Conservation (phyloP, 2,888 invertebrate species). For the Lomographa bimaculata region DNA sequence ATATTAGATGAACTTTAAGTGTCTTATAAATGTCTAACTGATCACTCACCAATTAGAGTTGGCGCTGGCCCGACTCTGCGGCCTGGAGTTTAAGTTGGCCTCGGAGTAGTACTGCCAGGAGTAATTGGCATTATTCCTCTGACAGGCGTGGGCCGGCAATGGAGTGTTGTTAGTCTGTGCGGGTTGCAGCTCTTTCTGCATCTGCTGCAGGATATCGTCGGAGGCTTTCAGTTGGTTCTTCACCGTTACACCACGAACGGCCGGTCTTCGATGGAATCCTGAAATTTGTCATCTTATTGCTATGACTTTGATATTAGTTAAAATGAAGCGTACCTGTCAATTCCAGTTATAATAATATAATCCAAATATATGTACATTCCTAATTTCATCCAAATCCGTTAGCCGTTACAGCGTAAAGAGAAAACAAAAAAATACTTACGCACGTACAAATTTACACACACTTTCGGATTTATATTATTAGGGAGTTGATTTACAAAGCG, state of each 20-base stretch:
- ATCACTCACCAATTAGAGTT: slow-evolving; percentile 64
- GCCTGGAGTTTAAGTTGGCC: slow-evolving; percentile 75
- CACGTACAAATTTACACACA: too few species aligned
- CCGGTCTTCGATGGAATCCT: slow-evolving; percentile 92
- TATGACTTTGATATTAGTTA: too few species aligned
- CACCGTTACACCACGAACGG: slow-evolving; percentile 90
- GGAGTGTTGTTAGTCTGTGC: slow-evolving; percentile 52
- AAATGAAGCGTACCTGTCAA: too few species aligned
- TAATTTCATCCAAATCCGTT: too few species aligned
- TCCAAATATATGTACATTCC: too few species aligned
- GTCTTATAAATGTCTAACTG: too few species aligned
- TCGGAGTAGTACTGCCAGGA: slow-evolving; percentile 88
- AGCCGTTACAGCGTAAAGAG: too few species aligned
- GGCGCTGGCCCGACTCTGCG: slow-evolving; percentile 67
- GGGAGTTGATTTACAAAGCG: too few species aligned
- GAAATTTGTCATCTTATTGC: neutral
- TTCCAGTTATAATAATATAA: too few species aligned
- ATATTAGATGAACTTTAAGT: too few species aligned
- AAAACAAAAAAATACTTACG: too few species aligned
- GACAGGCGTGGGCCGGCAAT: slow-evolving; percentile 62
- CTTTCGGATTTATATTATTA: too few species aligned
- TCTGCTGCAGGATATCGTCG: slow-evolving; percentile 91
- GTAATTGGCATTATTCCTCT: slow-evolving; percentile 68
- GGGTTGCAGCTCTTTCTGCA: slow-evolving; percentile 87
- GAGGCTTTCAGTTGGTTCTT: slow-evolving; percentile 93